These are phyloP conservation scores for Habropoda laboriosa DNA, from an alignment of 1,140 invertebrate genomes.

Conservation along the genomic window DNA sequence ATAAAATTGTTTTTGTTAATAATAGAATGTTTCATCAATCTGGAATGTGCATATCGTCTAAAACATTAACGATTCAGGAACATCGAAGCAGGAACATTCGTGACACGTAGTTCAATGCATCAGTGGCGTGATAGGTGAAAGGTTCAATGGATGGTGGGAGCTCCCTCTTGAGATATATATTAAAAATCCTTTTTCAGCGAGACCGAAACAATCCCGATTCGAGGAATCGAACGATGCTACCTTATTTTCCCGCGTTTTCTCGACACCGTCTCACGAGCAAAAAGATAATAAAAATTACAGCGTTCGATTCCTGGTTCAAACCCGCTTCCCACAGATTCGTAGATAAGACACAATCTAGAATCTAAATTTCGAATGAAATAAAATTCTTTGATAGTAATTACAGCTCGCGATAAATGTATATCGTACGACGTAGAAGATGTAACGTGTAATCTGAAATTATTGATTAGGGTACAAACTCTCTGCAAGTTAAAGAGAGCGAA, in stretches of 20 bases:
- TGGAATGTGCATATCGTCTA: neutral
- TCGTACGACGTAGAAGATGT: neutral
- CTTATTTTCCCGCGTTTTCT: neutral
- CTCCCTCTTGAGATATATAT: conserved; percentile 37
- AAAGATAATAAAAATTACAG: conserved; percentile 20
- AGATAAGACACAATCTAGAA: neutral
- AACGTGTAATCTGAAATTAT: neutral
- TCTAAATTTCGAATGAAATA: neutral
- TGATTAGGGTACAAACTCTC: neutral
- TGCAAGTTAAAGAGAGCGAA: neutral
- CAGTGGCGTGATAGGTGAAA: conserved; percentile 78
- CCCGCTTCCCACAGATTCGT: neutral
- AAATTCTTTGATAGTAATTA: neutral
- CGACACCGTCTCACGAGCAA: neutral
- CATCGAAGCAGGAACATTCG: conserved; percentile 42
- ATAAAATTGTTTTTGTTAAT: too few species aligned
- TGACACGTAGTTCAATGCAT: conserved; percentile 48
- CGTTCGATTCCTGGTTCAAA: neutral
- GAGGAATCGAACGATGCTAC: neutral
- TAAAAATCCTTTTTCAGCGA: neutral
- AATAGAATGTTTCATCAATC: too few species aligned
- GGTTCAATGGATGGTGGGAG: conserved; percentile 72
- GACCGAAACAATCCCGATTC: neutral
- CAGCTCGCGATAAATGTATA: neutral
- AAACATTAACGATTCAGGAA: conserved; percentile 24